Conservation (phyloP, 2,888 invertebrate genomes). For the Drosophila mulleri region DNA sequence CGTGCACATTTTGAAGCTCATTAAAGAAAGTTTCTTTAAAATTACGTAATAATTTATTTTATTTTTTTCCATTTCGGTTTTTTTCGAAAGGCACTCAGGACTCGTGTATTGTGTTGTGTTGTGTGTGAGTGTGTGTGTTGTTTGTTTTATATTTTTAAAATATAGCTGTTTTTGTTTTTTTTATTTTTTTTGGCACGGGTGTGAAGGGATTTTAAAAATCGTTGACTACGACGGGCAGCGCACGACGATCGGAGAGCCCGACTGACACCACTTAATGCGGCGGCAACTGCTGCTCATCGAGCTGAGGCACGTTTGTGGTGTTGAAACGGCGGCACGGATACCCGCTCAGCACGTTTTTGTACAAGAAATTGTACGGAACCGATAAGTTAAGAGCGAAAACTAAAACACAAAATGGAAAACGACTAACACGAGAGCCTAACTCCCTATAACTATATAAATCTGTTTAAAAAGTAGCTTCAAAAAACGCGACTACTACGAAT, state of each 20-base stretch:
- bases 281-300: slow-evolving; percentile 68
- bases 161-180: slow-evolving; percentile 23
- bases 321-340: slow-evolving; percentile 61
- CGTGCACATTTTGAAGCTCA: slow-evolving; percentile 51
- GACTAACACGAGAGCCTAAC: slow-evolving; percentile 51
- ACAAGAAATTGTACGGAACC: slow-evolving; percentile 74
- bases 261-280: slow-evolving; percentile 31
- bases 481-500: slow-evolving; percentile 42
- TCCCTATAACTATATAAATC: slow-evolving; percentile 3
- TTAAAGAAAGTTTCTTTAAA: slow-evolving; percentile 31
- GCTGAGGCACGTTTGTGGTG: slow-evolving; percentile 82
- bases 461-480: slow-evolving; percentile 54
- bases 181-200: slow-evolving; percentile 41
- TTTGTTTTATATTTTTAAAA: slow-evolving; percentile 14
- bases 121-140: slow-evolving; percentile 31
- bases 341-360: slow-evolving; percentile 67
- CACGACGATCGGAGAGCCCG: slow-evolving; percentile 53
- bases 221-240: slow-evolving; percentile 72
- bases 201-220: slow-evolving; percentile 78
- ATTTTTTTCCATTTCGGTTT: slow-evolving; percentile 29
- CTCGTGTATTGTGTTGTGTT: slow-evolving; percentile 38
- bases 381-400: slow-evolving; percentile 48
- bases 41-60: slow-evolving; percentile 21
- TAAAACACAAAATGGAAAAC: slow-evolving; percentile 38
- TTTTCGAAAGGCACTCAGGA: slow-evolving; percentile 70